Evolutionary conservation across 2,888 invertebrate species (phyloP).

Genomic region (Andrena minutula): DNA sequence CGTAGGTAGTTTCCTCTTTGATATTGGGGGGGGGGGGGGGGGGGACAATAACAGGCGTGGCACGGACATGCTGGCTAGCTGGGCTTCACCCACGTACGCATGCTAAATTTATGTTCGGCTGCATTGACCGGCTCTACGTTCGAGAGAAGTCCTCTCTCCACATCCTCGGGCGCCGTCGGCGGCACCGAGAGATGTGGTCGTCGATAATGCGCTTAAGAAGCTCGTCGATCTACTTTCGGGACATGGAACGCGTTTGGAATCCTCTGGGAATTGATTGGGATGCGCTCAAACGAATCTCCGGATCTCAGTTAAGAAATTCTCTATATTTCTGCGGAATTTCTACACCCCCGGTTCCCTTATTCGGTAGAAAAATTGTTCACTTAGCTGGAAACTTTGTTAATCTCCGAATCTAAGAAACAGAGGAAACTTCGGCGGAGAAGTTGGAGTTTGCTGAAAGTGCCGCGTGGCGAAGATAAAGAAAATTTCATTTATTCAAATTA

Average conservation of each 20-base stretch:
- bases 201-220: slow-evolving; percentile 55
- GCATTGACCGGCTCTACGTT: slow-evolving; percentile 46
- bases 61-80: slow-evolving; percentile 50
- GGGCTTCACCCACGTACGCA: slow-evolving; percentile 64
- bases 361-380: no score
- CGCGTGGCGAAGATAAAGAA: no score
- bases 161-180: slow-evolving; percentile 18
- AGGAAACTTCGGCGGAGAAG: background rate
- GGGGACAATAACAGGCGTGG: slow-evolving; percentile 75
- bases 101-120: slow-evolving; percentile 64
- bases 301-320: background rate
- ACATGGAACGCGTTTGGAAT: slow-evolving; percentile 5
- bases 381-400: no score
- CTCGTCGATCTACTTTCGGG: slow-evolving; percentile 55
- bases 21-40: slow-evolving; percentile 59
- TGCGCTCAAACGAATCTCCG: background rate
- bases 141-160: slow-evolving; percentile 22
- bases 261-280: slow-evolving; percentile 15
- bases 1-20: slow-evolving; percentile 68
- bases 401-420: no score
- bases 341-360: background rate
- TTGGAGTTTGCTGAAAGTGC: background rate
- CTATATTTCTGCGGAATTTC: background rate
- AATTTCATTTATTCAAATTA: slow-evolving; percentile 13
- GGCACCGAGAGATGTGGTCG: slow-evolving; percentile 33